Base-by-base conservation (phyloP, 2,113 vertebrate species). In the Oryzias celebensis region DNA sequence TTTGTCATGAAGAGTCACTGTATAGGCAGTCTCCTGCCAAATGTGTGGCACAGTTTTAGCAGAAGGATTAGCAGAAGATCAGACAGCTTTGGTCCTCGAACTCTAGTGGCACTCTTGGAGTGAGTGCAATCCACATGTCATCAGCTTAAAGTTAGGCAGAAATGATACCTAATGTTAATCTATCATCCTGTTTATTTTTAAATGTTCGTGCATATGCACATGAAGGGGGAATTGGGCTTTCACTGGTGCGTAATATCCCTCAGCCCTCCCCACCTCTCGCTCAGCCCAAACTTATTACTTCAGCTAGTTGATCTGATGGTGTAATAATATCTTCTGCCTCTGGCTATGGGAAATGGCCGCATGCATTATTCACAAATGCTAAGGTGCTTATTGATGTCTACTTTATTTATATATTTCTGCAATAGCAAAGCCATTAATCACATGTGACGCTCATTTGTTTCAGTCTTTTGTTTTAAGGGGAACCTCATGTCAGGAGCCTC, bases 341-440 rank as follows among this genome's bases (percentile, higher is more conserved):
- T 72, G 75, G 89, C 87, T 77, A 84, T 68, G 80, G 87, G 82
- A 89, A 90, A 89, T 87, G 81, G 77, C 80, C 79, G 50, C 80
- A 88, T 90, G 70, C 77, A 90, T 89, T 90, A 90, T 90, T 90
- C 85, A 90, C 60, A 80, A 58, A 73, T 75, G 75, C 82, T 89
- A 84, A 85, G 83, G 87, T 88, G 80, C 68, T 88, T 85, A 88
- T 89, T 90, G 87, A 90, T 86, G 83, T 84, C 59, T 81, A 61
- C 61, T 85, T 87, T 82, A 84, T 88, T 81, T 85, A 85, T 85
- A 79, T 79, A 87, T 83, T 86, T 81, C 69, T 68, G 58, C 62
- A 65, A 69, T n/a, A 6, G 51, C 74, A 22, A 42, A 68, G 46
- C 57, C 42, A 77, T 85, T 86, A 58, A 59, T 79, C 75, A 74